phyloP scores from a whole-genome alignment of 2,797 vertebrate species.

The Myotis planiceps region DNA sequence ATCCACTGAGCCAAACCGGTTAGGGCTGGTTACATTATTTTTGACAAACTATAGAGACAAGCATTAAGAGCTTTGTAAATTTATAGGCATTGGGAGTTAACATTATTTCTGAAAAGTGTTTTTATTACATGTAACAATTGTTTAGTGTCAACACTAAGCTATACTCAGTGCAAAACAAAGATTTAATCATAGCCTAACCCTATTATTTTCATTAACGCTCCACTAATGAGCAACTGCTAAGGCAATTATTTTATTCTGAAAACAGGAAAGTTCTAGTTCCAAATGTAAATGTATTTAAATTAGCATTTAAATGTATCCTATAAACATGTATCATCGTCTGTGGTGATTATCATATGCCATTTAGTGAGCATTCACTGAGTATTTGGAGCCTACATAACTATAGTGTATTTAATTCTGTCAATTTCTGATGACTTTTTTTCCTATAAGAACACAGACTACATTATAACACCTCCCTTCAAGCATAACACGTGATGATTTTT shows the following conservation, averaged over 20 bases:
- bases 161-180: neutral
- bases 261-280: neutral
- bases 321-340: neutral
- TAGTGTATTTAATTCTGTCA: neutral
- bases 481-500: neutral
- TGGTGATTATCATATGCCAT: neutral
- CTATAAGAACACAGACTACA: neutral
- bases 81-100: neutral
- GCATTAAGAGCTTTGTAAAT: neutral
- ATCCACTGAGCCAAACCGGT: too few species aligned
- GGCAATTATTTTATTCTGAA: conserved; percentile 12
- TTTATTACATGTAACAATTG: neutral
- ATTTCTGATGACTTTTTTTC: neutral
- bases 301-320: neutral
- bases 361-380: neutral
- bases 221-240: neutral
- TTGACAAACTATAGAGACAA: neutral
- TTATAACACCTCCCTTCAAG: neutral
- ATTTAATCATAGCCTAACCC: neutral
- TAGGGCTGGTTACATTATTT: neutral
- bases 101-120: neutral
- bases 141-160: neutral
- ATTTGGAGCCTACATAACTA: neutral
- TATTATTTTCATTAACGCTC: conserved; percentile 19
- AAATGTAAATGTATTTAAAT: conserved; percentile 23